phyloP scores from a whole-genome alignment of 2,113 vertebrate genomes.

The Bostrychus sinensis region DNA sequence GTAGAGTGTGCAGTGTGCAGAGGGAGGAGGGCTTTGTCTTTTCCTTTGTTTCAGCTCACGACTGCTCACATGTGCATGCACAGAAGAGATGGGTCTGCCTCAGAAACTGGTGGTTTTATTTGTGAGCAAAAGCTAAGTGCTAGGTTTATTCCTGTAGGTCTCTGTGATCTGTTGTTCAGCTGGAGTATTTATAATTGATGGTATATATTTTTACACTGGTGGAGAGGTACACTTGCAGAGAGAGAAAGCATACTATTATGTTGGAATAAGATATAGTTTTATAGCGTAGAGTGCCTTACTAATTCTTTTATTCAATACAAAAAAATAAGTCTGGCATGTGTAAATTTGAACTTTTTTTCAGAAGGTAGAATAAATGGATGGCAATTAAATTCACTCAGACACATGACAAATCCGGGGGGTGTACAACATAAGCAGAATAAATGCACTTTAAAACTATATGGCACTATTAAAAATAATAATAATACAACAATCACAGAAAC shows the following conservation, averaged over 20 bases:
- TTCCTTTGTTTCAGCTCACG: conserved; percentile 62
- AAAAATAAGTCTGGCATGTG: no score
- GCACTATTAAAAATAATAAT: no score
- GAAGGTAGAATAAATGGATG: no score
- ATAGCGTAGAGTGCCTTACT: no score
- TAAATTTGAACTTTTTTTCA: no score
- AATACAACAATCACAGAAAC: no score
- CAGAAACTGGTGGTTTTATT: conserved; percentile 43
- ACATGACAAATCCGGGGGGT: no score
- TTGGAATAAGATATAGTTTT: not conserved
- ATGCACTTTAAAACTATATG: no score
- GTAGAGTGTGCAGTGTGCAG: conserved; percentile 32
- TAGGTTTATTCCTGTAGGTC: conserved; percentile 8
- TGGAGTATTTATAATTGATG: conserved; percentile 66
- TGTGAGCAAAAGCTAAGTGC: conserved; percentile 26
- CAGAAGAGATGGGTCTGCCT: conserved; percentile 40
- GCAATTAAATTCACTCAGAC: no score
- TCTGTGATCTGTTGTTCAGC: conserved; percentile 39
- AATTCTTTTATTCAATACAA: no score
- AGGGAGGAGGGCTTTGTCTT: conserved; percentile 61
- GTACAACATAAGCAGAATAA: no score
- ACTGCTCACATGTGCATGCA: conserved; percentile 30
- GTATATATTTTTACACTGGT: conserved; percentile 43
- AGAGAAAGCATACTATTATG: not conserved
- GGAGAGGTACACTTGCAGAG: conserved; percentile 16